phyloP scores from a whole-genome alignment of 2,113 vertebrate species.

The Sander vitreus region DNA sequence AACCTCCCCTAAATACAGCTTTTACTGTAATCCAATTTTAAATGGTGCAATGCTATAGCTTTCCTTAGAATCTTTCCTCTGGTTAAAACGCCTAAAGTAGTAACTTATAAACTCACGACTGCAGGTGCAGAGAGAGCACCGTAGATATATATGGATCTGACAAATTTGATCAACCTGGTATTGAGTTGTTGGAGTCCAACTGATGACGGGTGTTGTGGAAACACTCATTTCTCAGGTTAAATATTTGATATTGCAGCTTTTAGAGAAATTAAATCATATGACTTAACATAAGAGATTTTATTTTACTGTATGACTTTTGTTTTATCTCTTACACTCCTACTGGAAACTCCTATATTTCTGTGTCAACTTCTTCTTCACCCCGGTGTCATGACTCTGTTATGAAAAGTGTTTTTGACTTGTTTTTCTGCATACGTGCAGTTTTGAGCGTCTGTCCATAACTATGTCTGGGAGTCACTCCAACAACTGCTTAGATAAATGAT shows the following conservation, averaged over 20 bases:
- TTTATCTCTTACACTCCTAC: too few relatives aligned
- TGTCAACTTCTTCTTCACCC: too few relatives aligned
- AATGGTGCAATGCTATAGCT: not conserved
- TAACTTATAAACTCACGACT: not conserved
- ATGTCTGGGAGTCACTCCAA: too few relatives aligned
- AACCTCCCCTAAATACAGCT: constrained; percentile 10
- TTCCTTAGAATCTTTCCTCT: not conserved
- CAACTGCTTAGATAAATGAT: too few relatives aligned
- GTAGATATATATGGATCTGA: constrained; percentile 10
- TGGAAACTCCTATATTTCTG: too few relatives aligned
- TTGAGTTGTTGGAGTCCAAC: not conserved
- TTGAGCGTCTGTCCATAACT: too few relatives aligned
- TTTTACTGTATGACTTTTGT: too few relatives aligned
- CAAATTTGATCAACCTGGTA: not conserved
- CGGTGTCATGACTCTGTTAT: too few relatives aligned
- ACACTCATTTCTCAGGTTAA: not conserved
- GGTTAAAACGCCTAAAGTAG: not conserved
- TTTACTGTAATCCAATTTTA: not conserved
- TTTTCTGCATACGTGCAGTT: too few relatives aligned
- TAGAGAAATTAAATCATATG: too few relatives aligned
- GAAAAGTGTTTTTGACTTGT: too few relatives aligned
- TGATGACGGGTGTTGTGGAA: not conserved
- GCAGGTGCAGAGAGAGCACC: not conserved
- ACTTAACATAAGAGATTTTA: too few relatives aligned
- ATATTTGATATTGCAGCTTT: not conserved